A percentile compares a stretch with the other conserved stretches of the same genome.
These are phyloP conservation scores for Nothura maculosa DNA, from an alignment of 2,797 vertebrate species.

Conservation along the genomic window DNA sequence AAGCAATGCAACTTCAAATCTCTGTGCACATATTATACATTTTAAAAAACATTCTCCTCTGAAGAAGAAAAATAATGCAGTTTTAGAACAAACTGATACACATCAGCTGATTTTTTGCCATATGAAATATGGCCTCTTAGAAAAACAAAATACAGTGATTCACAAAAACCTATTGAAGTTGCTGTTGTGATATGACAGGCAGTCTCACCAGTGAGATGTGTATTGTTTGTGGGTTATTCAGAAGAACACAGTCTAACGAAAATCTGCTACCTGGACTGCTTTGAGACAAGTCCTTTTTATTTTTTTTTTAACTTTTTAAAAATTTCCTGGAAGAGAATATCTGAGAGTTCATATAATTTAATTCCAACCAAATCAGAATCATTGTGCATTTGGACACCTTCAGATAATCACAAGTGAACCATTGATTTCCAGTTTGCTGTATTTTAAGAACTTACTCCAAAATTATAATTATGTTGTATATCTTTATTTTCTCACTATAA, in stretches of 20 bases:
- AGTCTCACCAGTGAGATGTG: background rate
- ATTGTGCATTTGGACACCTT: background rate
- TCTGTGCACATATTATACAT: background rate
- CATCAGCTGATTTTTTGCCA: too few species aligned
- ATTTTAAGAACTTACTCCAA: background rate
- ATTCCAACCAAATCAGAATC: background rate
- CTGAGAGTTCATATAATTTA: background rate
- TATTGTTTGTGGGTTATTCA: background rate
- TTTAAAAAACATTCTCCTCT: background rate
- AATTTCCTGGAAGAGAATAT: background rate
- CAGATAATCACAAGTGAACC: background rate
- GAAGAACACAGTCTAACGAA: background rate
- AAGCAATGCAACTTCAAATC: rapidly evolving
- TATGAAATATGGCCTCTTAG: background rate
- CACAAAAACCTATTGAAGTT: background rate
- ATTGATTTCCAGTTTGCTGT: background rate
- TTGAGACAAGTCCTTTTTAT: too few species aligned
- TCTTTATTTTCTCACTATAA: background rate
- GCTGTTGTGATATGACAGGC: background rate
- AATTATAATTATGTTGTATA: background rate
- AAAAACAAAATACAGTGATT: background rate
- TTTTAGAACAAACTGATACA: background rate
- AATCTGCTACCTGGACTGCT: background rate
- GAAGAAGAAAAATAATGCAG: background rate
- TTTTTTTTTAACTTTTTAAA: background rate